Base-by-base conservation (phyloP, 2,797 vertebrate species). In the Silurus aristotelis region DNA sequence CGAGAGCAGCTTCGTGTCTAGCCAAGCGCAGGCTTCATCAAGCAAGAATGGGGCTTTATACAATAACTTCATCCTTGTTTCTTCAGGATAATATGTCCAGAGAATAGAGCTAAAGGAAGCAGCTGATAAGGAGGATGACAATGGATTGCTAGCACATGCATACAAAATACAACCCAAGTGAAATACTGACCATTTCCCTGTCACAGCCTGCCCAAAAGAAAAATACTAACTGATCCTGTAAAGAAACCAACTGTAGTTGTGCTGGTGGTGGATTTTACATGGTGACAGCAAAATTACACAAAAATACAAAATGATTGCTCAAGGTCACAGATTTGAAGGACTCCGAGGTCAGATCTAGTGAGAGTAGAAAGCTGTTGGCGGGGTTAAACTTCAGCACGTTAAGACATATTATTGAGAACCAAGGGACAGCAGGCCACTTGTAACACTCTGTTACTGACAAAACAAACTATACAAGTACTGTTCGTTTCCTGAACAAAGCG, bases 1-100 rank as follows among this genome's bases (percentile, higher is more conserved):
- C 58, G 71, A 89, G 86, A 86, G 84, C 82, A 68, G 86, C 89
- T 89, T 87, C 84, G 83, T 83, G 88, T 85, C 70, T 80, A 52
- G 82, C 70, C 84, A 85, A 80, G 38, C 55, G 38, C 84, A 85
- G 64, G 31, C 60, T 90, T 90, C 87, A 88, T 84, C 85, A 87
- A 87, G 72, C 72, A 88, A 84, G 58, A 88, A 87, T 88, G 73
- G 80, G 87, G 68, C 63, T 38, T 60, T 77, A 83, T 83, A 80
- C 81, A 66, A 81, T 77, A 68, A 84, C 63, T 58, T 80, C 78
- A 83, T 88, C 73, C 87, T 79, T 79, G 66, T 84, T 83, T 89
- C 73, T 87, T 85, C 76, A 80, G 67, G 80, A 55, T 80, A 87
- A 80, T 80, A 14, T 84, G 86, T 63, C 73, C 80, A 25, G 77